Evolutionary conservation across 2,888 invertebrate genomes (phyloP).

Genomic region (Agrypnus murinus): DNA sequence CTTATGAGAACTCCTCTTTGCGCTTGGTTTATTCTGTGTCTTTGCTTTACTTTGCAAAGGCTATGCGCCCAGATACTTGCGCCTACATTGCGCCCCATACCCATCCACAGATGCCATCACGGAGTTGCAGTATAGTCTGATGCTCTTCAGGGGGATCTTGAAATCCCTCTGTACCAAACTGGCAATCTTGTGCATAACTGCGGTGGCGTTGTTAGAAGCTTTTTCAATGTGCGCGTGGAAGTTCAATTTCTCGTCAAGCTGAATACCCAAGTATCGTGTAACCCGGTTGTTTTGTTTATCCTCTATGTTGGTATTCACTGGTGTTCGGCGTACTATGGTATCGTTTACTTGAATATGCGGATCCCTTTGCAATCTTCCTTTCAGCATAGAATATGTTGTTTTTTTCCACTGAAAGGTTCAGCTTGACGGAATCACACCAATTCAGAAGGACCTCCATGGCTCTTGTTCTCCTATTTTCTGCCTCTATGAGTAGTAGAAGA

Average conservation of each 20-base stretch:
- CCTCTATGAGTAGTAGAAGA: background rate
- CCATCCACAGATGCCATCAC: background rate
- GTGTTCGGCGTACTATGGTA: too few relatives aligned
- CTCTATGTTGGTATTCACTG: too few relatives aligned
- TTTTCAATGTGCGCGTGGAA: background rate
- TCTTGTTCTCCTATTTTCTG: background rate
- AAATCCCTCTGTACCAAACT: background rate
- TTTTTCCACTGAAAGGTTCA: background rate
- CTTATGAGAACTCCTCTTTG: background rate
- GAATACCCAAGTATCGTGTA: background rate
- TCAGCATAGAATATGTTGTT: background rate
- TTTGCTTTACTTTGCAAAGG: background rate
- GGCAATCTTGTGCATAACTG: background rate
- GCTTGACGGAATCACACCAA: background rate
- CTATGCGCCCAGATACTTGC: conserved; percentile 1
- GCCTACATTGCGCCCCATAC: too few relatives aligned
- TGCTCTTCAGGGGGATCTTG: background rate
- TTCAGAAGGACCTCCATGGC: background rate
- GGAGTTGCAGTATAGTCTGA: background rate
- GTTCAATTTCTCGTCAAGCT: background rate
- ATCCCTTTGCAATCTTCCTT: background rate
- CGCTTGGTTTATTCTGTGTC: background rate
- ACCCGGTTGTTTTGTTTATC: background rate
- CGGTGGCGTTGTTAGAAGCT: background rate
- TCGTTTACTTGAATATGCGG: background rate